Conservation (phyloP, 2,113 vertebrate genomes). For the Chaetops frenatus region DNA sequence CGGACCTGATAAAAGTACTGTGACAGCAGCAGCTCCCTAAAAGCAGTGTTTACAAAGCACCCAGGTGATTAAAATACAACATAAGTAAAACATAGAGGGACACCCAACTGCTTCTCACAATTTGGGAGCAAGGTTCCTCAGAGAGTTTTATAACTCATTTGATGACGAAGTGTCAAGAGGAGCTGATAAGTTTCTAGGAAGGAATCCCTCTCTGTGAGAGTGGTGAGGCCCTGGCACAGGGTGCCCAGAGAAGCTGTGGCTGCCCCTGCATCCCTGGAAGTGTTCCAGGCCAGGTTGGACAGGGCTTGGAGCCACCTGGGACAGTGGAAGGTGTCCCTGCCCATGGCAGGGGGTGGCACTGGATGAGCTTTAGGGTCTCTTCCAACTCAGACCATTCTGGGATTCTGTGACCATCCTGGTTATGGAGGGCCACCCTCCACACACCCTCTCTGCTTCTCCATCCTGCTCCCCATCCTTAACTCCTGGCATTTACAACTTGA, state of each 20-base stretch:
- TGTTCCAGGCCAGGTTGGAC: accelerated
- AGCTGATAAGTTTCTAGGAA: not conserved
- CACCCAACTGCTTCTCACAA: not conserved
- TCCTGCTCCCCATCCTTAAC: not conserved
- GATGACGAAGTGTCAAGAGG: not conserved
- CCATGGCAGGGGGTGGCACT: accelerated
- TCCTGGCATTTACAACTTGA: not conserved
- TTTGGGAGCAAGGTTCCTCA: not conserved
- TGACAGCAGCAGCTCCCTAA: not conserved
- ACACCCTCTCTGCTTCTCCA: not conserved
- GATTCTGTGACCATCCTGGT: not conserved
- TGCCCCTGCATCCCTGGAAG: not conserved
- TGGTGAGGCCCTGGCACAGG: accelerated
- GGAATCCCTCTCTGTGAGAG: not conserved
- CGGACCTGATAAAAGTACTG: not conserved
- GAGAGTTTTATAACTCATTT: not conserved
- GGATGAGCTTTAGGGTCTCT: not conserved
- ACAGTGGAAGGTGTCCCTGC: accelerated
- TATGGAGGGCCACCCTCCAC: not conserved
- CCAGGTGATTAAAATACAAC: not conserved
- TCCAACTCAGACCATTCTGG: not conserved
- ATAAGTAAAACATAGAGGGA: not conserved
- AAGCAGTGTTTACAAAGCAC: not conserved
- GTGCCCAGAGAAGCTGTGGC: not conserved
- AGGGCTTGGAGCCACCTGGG: accelerated